Evolutionary conservation across 2,113 vertebrate species (phyloP).

Genomic region (Cacatua alba): DNA sequence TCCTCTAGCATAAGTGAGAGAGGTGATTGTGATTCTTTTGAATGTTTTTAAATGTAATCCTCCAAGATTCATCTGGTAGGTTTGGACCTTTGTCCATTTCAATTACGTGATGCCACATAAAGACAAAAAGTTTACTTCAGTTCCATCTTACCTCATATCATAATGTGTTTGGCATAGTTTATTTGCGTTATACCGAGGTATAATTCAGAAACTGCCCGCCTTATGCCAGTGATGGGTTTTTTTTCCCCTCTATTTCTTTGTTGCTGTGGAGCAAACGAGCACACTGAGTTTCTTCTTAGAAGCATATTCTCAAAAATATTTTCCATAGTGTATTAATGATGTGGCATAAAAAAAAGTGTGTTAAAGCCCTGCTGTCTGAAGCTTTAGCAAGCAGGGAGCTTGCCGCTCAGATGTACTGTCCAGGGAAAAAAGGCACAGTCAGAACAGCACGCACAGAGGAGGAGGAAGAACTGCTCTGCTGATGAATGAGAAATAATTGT

Average conservation of each 20-base stretch:
- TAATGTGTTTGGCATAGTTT: background rate
- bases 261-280: background rate
- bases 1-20: background rate
- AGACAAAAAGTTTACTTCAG: background rate
- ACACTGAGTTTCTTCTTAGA: background rate
- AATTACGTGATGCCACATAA: background rate
- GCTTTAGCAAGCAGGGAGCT: background rate
- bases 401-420: accelerated
- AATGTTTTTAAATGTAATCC: background rate
- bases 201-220: background rate
- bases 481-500: background rate
- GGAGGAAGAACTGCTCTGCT: background rate
- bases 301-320: background rate
- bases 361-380: background rate
- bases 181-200: background rate
- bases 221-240: background rate
- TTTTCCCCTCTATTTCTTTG: background rate
- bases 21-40: background rate
- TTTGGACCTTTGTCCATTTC: background rate
- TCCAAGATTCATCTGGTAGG: background rate
- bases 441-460: accelerated
- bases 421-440: background rate
- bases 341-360: background rate
- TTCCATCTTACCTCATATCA: background rate
- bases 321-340: background rate